A percentile compares a stretch with the other conserved stretches of the same genome.
These are phyloP conservation scores for Gambusia holbrooki DNA, from an alignment of 2,113 vertebrate genomes.

Conservation along the genomic window DNA sequence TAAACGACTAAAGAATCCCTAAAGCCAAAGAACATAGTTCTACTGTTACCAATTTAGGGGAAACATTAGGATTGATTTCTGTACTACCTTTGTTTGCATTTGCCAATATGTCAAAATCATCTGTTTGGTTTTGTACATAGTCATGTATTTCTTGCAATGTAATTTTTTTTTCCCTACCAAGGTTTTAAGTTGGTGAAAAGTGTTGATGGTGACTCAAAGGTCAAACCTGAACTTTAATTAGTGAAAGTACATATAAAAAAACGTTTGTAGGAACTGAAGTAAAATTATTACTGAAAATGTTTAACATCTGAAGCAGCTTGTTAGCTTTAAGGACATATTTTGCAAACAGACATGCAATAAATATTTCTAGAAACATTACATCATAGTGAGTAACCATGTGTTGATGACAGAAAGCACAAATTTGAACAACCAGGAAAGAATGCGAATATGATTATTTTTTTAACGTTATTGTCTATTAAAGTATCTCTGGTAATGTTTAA, in stretches of 20 bases:
- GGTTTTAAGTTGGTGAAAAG: too few relatives aligned
- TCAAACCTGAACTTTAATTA: too few relatives aligned
- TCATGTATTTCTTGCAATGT: too few relatives aligned
- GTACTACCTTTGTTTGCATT: too few relatives aligned
- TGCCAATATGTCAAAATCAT: too few relatives aligned
- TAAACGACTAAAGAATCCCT: too few relatives aligned
- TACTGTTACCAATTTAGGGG: too few relatives aligned
- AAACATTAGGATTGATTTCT: too few relatives aligned
- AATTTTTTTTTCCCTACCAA: too few relatives aligned
- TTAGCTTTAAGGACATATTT: neutral
- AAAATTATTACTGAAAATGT: neutral
- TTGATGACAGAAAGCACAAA: slow-evolving; percentile 6
- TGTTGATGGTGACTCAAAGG: too few relatives aligned
- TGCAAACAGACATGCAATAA: slow-evolving; percentile 8
- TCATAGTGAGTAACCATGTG: slow-evolving; percentile 7
- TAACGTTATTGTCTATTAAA: slow-evolving; percentile 18
- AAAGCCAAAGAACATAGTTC: too few relatives aligned
- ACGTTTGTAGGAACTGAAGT: neutral
- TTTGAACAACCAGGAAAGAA: slow-evolving; percentile 13
- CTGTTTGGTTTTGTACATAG: too few relatives aligned
- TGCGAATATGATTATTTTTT: slow-evolving; percentile 23
- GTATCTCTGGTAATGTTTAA: slow-evolving; percentile 31
- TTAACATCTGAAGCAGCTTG: neutral
- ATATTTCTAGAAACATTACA: neutral
- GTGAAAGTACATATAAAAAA: neutral